phyloP scores from a whole-genome alignment of 2,113 vertebrate species.

The Archocentrus centrarchus region DNA sequence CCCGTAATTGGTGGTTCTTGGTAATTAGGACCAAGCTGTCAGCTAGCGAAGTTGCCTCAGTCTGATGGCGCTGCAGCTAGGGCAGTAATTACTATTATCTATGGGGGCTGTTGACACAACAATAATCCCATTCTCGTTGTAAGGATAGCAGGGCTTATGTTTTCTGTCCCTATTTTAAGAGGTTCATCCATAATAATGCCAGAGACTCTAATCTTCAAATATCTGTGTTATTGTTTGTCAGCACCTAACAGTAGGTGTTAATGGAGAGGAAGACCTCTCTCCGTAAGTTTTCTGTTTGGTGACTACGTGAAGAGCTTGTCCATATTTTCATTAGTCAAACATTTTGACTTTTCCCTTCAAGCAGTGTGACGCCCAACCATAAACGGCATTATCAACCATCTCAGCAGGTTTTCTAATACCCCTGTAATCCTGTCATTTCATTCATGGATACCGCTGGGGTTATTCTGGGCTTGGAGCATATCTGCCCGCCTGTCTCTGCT shows the following conservation, averaged over 20 bases:
- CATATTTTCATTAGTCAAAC: conserved; percentile 81
- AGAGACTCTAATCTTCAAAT: conserved; percentile 38
- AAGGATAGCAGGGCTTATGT: conserved; percentile 58
- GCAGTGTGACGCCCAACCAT: conserved; percentile 55
- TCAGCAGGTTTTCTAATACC: conserved; percentile 81
- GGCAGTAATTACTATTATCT: conserved; percentile 82
- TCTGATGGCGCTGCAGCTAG: conserved; percentile 69
- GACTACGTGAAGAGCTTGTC: conserved; percentile 53
- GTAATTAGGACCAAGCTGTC: conserved; percentile 83
- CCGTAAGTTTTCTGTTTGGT: conserved; percentile 60
- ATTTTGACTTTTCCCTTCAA: conserved; percentile 71
- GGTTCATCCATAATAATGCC: conserved; percentile 37
- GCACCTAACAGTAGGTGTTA: not conserved
- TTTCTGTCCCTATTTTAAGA: conserved; percentile 44
- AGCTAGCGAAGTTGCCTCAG: conserved; percentile 76
- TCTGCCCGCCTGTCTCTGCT: conserved; percentile 77
- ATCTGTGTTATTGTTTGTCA: conserved; percentile 36
- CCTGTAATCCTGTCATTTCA: conserved; percentile 83
- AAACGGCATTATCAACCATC: conserved; percentile 81
- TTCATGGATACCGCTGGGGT: conserved; percentile 77
- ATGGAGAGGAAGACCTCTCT: conserved; percentile 15
- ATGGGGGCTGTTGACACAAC: conserved; percentile 79
- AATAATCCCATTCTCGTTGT: conserved; percentile 70
- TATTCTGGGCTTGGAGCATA: conserved; percentile 71
- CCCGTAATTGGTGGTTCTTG: conserved; percentile 81